Conservation (phyloP, 2,888 invertebrate genomes). For the Chloromyia formosa region DNA sequence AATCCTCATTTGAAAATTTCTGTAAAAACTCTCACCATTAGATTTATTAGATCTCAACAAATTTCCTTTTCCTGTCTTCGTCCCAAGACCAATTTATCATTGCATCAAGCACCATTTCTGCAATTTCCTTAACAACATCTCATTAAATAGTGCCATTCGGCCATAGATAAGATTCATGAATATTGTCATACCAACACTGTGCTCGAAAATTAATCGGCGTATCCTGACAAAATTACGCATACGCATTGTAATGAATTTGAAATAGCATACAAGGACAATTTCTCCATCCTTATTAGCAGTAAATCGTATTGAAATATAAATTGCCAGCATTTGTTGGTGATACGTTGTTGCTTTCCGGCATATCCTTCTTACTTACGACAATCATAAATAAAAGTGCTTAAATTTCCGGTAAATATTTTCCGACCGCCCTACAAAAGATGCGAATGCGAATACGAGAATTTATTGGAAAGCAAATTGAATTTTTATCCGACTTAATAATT, state of each 20-base stretch:
- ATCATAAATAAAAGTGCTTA: constrained; percentile 32
- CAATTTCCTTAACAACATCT: too few relatives aligned
- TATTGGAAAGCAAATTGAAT: constrained; percentile 43
- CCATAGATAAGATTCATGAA: neutral
- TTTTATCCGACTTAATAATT: constrained; percentile 40
- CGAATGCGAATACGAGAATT: constrained; percentile 21
- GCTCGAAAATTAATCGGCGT: neutral
- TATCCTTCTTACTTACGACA: constrained; percentile 11
- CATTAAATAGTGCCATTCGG: too few relatives aligned
- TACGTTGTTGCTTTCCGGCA: neutral
- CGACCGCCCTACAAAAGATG: neutral
- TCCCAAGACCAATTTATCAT: too few relatives aligned
- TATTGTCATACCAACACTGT: neutral
- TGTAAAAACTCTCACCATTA: too few relatives aligned
- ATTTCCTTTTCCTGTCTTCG: too few relatives aligned
- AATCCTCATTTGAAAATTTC: too few relatives aligned
- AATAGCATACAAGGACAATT: constrained; percentile 19
- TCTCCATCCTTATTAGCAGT: constrained; percentile 24
- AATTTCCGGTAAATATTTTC: constrained; percentile 30
- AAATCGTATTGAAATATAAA: constrained; percentile 29
- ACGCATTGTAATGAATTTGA: neutral
- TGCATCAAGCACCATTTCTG: too few relatives aligned
- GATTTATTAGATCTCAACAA: too few relatives aligned
- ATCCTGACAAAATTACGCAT: constrained; percentile 19
- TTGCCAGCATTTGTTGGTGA: constrained; percentile 6